Conservation (phyloP, 35 echinoderm and acorn worm genomes). For the Lytechinus variegatus region DNA sequence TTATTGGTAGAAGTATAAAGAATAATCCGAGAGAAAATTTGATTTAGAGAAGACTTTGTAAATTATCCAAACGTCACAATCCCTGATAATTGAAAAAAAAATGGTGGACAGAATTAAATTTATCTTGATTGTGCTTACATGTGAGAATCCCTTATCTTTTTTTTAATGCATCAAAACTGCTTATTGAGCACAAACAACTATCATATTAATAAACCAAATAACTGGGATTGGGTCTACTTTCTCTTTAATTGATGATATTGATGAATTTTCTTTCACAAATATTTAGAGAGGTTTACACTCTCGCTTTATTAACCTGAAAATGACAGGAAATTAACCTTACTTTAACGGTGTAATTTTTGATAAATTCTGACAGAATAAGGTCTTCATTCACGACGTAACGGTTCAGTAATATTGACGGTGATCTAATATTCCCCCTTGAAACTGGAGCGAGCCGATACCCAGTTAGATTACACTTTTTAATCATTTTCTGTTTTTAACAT, state of each 20-base stretch:
- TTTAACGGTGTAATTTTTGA: neutral
- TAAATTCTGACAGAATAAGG: neutral
- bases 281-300: neutral
- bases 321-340: neutral
- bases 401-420: neutral
- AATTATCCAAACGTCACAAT: too few relatives aligned
- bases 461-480: neutral
- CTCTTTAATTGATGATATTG: neutral
- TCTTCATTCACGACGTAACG: neutral
- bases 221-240: neutral
- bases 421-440: neutral
- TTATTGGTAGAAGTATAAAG: too few relatives aligned
- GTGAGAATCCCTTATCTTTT: too few relatives aligned
- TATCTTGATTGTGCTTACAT: too few relatives aligned
- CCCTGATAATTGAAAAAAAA: too few relatives aligned
- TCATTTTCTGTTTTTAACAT: neutral
- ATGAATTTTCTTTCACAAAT: neutral
- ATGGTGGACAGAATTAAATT: too few relatives aligned
- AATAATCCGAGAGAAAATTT: too few relatives aligned
- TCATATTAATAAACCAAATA: neutral
- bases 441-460: neutral
- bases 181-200: neutral
- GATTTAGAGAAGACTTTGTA: too few relatives aligned
- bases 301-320: neutral
- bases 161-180: too few relatives aligned